Evolutionary conservation across 2,113 vertebrate species (phyloP).

Genomic region (Lepus timidus): DNA sequence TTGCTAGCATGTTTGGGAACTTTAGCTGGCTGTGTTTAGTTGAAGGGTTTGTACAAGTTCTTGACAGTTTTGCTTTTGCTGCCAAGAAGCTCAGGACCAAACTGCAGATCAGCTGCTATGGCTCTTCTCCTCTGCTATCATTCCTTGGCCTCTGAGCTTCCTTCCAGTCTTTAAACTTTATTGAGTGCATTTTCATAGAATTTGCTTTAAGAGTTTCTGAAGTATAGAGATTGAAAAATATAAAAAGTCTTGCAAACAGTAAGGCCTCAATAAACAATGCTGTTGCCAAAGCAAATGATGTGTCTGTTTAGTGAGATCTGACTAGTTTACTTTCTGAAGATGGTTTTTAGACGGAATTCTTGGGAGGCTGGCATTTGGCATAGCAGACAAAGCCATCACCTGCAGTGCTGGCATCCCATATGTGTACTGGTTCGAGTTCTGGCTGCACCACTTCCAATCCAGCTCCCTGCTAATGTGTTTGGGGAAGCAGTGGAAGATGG

Average conservation of each 20-base stretch:
- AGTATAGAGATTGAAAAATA: neutral
- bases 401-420: no score
- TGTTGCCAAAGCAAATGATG: neutral
- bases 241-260: neutral
- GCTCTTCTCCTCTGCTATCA: neutral
- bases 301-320: neutral
- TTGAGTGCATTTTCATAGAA: constrained; percentile 26
- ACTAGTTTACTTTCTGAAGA: constrained; percentile 37
- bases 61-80: neutral
- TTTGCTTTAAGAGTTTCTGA: neutral
- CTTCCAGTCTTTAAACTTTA: neutral
- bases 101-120: neutral
- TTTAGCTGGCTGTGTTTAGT: neutral
- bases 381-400: no score
- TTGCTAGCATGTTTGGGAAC: neutral
- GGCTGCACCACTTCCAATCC: no score
- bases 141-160: neutral
- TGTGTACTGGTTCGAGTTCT: no score
- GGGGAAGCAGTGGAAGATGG: no score
- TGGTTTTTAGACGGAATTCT: neutral
- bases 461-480: no score
- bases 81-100: neutral
- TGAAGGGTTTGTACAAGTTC: neutral
- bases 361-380: no score
- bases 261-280: neutral